Evolutionary conservation across 2,113 vertebrate species (phyloP).

Genomic region (Chascanopsetta lugubris): DNA sequence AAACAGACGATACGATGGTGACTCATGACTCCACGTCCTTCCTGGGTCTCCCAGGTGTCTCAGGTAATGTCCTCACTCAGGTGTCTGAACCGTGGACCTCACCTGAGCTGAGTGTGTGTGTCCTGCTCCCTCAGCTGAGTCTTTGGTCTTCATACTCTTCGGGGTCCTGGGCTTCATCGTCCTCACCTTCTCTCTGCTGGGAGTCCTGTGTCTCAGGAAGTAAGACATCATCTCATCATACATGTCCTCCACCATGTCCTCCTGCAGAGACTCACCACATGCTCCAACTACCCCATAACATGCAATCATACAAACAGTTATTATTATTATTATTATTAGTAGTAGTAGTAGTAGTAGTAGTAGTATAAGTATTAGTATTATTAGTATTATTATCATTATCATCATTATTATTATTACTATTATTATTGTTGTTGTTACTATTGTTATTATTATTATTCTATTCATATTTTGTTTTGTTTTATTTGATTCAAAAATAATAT

Average conservation of each 20-base stretch:
- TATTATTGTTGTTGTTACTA: too few species aligned
- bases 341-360: too few species aligned
- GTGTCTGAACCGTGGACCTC: not conserved
- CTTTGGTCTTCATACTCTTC: slow-evolving; percentile 12
- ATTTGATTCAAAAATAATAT: too few species aligned
- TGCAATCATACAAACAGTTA: too few species aligned
- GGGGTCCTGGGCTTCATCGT: slow-evolving; percentile 25
- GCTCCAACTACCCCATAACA: not conserved
- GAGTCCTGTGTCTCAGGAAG: slow-evolving; percentile 59
- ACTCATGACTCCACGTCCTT: accelerated
- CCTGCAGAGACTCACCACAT: not conserved
- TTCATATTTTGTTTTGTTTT: too few species aligned
- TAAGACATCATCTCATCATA: slow-evolving; percentile 45
- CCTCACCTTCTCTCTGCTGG: slow-evolving; percentile 41
- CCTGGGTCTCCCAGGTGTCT: too few species aligned
- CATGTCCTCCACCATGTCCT: not conserved
- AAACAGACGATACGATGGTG: not conserved
- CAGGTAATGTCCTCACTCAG: not conserved
- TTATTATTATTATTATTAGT: too few species aligned
- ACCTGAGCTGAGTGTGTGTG: not conserved
- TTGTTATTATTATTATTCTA: too few species aligned
- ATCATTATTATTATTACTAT: too few species aligned
- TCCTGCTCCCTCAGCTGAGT: not conserved
- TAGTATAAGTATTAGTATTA: too few species aligned
- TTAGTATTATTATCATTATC: too few species aligned